Evolutionary conservation across 1,140 invertebrate species (phyloP).

Genomic region (Drosophila bifasciata): DNA sequence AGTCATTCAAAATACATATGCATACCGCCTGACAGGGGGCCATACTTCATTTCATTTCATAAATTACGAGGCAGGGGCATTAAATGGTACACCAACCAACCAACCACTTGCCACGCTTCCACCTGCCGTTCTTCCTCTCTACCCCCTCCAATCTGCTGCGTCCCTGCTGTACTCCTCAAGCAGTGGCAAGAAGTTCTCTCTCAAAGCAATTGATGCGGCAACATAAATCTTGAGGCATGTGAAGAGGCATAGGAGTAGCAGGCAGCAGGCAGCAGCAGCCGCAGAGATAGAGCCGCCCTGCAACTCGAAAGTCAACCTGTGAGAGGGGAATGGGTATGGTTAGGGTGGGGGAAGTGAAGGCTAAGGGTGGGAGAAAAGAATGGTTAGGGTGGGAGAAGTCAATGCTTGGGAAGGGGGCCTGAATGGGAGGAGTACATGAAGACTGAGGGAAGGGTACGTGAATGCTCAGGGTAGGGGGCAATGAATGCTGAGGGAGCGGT

Average conservation of each 20-base stretch:
- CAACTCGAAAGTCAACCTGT: conserved; percentile 60
- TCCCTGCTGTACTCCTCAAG: neutral
- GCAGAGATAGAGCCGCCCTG: conserved; percentile 5
- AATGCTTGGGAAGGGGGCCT: too few relatives aligned
- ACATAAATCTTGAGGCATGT: conserved; percentile 77
- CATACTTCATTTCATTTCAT: conserved; percentile 82
- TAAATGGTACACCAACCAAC: conserved; percentile 67
- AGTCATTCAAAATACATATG: conserved; percentile 48
- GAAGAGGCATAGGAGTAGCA: conserved; percentile 33
- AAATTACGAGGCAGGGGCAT: conserved; percentile 67
- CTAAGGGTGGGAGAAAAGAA: too few relatives aligned
- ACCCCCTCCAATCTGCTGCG: neutral
- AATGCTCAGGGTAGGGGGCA: too few relatives aligned
- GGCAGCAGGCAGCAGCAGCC: too few relatives aligned
- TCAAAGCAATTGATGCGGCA: conserved; percentile 73
- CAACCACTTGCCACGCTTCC: conserved; percentile 18
- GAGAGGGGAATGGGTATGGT: conserved; percentile 1
- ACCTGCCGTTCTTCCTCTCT: neutral
- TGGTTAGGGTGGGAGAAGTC: too few relatives aligned
- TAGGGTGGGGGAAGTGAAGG: conserved; percentile 19
- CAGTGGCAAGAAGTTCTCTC: conserved; percentile 24
- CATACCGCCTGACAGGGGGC: conserved; percentile 32
- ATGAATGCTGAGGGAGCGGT: conserved; percentile 1
- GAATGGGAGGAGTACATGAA: too few relatives aligned
- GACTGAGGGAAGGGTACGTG: too few relatives aligned